These are phyloP conservation scores for Gnathonemus longibarbis DNA, from an alignment of 2,113 vertebrate species.

Conservation along the genomic window DNA sequence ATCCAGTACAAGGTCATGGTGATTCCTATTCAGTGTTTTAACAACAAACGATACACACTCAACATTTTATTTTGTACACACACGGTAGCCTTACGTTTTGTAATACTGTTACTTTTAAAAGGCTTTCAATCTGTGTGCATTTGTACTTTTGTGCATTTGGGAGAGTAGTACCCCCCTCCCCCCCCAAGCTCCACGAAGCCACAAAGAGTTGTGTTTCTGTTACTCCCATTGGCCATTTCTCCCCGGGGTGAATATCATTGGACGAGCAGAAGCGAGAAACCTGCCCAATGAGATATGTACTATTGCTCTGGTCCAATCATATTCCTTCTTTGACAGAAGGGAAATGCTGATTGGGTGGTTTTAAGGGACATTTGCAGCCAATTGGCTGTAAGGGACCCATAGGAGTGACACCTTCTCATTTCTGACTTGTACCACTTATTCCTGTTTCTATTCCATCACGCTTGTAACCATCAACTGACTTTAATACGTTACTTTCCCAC, in stretches of 20 bases:
- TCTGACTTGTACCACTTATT: neutral
- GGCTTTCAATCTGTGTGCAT: neutral
- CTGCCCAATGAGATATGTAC: neutral
- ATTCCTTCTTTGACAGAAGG: neutral
- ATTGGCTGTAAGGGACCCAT: neutral
- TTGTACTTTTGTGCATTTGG: neutral
- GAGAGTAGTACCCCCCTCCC: neutral
- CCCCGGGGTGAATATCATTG: neutral
- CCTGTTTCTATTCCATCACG: constrained; percentile 1
- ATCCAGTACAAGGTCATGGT: neutral
- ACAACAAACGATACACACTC: neutral
- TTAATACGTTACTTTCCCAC: constrained; percentile 15
- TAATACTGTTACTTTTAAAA: neutral
- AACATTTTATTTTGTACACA: neutral
- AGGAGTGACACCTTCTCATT: neutral
- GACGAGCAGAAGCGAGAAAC: neutral
- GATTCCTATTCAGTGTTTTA: neutral
- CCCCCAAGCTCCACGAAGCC: neutral
- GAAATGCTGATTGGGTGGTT: neutral
- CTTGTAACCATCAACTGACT: constrained; percentile 24
- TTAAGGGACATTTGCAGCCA: neutral
- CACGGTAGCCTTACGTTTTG: neutral
- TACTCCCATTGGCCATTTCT: neutral
- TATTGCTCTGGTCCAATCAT: neutral
- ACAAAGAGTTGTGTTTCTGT: neutral